These are phyloP conservation scores for Habrosyne pyritoides DNA, from an alignment of 2,888 invertebrate genomes.

Conservation along the genomic window DNA sequence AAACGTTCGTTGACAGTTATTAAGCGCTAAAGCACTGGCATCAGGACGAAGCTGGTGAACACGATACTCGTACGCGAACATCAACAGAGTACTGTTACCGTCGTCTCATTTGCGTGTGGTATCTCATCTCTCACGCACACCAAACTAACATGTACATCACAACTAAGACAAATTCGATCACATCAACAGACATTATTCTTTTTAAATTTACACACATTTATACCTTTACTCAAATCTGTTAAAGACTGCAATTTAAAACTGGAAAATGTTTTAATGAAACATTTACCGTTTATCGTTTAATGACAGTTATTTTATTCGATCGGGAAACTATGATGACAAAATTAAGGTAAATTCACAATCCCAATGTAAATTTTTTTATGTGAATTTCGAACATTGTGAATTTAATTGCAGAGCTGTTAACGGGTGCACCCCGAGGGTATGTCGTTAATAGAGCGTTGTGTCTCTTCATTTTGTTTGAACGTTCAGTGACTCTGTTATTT, in stretches of 20 bases:
- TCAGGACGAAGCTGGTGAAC: conserved; percentile 59
- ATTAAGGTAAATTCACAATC: conserved; percentile 22
- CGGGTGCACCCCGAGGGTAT: conserved; percentile 66
- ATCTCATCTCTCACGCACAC: conserved; percentile 53
- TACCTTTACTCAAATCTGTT: conserved; percentile 21
- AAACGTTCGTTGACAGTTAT: conserved; percentile 80
- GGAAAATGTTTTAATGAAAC: conserved; percentile 29
- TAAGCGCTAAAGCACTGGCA: conserved; percentile 74
- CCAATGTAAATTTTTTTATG: conserved; percentile 32
- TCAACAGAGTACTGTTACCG: conserved; percentile 47
- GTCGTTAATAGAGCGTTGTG: conserved; percentile 80
- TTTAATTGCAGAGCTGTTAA: conserved; percentile 69
- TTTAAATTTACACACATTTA: conserved; percentile 34
- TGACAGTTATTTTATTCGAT: conserved; percentile 41
- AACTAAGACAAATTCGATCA: conserved; percentile 58
- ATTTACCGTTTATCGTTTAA: conserved; percentile 38
- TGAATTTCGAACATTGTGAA: conserved; percentile 52
- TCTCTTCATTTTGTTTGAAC: conserved; percentile 80
- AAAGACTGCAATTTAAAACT: conserved; percentile 35
- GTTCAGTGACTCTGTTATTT: conserved; percentile 81
- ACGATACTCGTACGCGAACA: conserved; percentile 34
- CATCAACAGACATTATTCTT: conserved; percentile 49
- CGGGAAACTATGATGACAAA: conserved; percentile 35
- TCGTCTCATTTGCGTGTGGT: conserved; percentile 54
- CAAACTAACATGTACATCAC: conserved; percentile 60